A percentile compares a stretch with the other conserved stretches of the same genome.
These are phyloP conservation scores for Chaetoderma sp. DNA, from an alignment of 2,888 invertebrate species.

Conservation along the genomic window DNA sequence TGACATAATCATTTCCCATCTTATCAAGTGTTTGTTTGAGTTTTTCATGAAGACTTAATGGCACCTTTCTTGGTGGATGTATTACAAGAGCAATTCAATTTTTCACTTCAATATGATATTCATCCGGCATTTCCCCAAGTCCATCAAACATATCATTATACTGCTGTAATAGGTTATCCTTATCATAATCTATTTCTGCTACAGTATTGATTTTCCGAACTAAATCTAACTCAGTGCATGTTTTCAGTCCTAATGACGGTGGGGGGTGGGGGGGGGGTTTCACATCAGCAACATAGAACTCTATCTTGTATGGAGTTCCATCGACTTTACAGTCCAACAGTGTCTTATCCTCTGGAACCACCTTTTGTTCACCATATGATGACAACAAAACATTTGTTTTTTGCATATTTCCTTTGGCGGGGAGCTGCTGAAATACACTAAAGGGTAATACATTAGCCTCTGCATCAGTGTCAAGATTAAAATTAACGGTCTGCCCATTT, in stretches of 20 bases:
- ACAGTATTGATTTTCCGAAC: not conserved
- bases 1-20: not conserved
- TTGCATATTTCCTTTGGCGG: not conserved
- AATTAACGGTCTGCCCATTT: conserved; percentile 10
- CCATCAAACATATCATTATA: not conserved
- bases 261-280: too few species aligned
- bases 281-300: not conserved
- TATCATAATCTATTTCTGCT: not conserved
- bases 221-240: not conserved
- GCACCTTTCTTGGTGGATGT: not conserved
- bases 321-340: not conserved
- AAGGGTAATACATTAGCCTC: conserved; percentile 29
- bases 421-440: not conserved
- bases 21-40: not conserved
- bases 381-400: not conserved
- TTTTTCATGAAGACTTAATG: not conserved
- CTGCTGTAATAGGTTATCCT: not conserved
- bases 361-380: not conserved
- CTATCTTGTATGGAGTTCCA: not conserved
- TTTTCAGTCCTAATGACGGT: not conserved
- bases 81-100: not conserved
- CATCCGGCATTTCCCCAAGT: not conserved
- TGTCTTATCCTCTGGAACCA: not conserved
- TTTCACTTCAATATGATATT: not conserved
- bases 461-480: conserved; percentile 30